These are phyloP conservation scores for Perognathus longimembris DNA, from an alignment of 2,113 vertebrate species.

Conservation along the genomic window DNA sequence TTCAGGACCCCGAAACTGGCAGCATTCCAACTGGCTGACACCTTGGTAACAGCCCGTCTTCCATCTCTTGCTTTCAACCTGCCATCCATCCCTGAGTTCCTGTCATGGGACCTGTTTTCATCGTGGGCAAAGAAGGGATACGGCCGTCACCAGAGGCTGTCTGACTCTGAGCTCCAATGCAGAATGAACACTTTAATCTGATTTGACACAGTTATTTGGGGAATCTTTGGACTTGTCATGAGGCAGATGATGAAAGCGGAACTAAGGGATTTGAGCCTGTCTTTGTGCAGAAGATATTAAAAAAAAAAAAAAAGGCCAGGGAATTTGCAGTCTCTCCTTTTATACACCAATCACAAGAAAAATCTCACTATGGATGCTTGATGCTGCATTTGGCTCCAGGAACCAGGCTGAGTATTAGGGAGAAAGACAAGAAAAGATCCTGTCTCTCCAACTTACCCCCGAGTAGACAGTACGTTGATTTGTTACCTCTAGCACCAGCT, in stretches of 20 bases:
- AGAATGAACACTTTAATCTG: neutral
- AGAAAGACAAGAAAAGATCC: constrained; percentile 65
- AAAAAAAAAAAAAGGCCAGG: neutral
- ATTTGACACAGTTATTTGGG: constrained; percentile 40
- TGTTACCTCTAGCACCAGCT: constrained; percentile 64
- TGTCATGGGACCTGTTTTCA: constrained; percentile 45
- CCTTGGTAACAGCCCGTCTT: neutral
- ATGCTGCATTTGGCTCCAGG: neutral
- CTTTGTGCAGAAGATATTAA: neutral
- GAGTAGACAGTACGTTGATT: constrained; percentile 55
- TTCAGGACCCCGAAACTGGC: rapidly evolving
- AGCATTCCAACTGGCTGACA: neutral
- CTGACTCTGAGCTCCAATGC: neutral
- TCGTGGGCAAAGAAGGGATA: neutral
- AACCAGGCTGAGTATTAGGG: constrained; percentile 63
- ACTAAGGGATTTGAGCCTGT: neutral
- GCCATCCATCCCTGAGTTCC: constrained; percentile 44
- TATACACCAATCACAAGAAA: constrained; percentile 60
- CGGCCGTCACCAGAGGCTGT: neutral
- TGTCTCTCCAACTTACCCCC: constrained; percentile 71
- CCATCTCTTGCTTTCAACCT: constrained; percentile 57
- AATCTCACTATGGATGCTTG: constrained; percentile 3
- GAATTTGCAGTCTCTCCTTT: constrained; percentile 29
- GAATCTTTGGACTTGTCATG: neutral
- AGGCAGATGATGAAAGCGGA: constrained; percentile 24